Percentiles rank a stretch among this genome's conserved stretches.
Conservation (phyloP, 2,113 vertebrate genomes). For the Redunca redunca region DNA sequence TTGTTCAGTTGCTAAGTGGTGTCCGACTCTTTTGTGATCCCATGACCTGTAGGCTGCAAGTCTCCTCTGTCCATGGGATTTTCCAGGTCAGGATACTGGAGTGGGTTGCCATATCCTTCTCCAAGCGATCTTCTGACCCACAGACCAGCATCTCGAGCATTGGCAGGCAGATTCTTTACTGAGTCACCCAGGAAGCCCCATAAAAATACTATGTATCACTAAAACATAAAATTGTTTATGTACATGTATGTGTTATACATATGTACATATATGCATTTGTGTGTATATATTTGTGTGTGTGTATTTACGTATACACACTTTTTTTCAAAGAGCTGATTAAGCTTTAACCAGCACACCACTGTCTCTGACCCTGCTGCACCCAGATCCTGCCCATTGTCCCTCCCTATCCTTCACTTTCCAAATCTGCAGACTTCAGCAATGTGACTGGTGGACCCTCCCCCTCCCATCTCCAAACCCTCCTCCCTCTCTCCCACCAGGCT, state of each 20-base stretch:
- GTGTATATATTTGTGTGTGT: neutral
- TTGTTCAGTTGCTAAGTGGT: neutral
- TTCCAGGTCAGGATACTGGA: neutral
- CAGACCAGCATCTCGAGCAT: neutral
- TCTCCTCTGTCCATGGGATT: neutral
- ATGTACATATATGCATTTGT: neutral
- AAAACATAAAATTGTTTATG: neutral
- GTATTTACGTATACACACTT: neutral
- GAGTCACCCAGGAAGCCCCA: neutral
- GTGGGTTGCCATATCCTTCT: neutral
- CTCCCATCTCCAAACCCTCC: neutral
- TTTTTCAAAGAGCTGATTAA: neutral
- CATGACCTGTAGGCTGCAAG: neutral
- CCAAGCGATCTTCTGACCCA: neutral
- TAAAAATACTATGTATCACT: neutral
- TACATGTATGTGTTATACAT: neutral
- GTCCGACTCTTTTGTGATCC: neutral
- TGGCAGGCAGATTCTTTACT: neutral
- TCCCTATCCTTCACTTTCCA: neutral
- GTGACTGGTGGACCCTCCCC: neutral
- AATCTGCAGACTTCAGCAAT: neutral
- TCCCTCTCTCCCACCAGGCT: neutral
- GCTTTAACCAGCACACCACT: neutral
- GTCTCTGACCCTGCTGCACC: neutral
- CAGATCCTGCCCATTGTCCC: neutral